A percentile compares a stretch with the other conserved stretches of the same genome.
phyloP scores from a whole-genome alignment of 2,113 vertebrate species.

The Barbus barbus region DNA sequence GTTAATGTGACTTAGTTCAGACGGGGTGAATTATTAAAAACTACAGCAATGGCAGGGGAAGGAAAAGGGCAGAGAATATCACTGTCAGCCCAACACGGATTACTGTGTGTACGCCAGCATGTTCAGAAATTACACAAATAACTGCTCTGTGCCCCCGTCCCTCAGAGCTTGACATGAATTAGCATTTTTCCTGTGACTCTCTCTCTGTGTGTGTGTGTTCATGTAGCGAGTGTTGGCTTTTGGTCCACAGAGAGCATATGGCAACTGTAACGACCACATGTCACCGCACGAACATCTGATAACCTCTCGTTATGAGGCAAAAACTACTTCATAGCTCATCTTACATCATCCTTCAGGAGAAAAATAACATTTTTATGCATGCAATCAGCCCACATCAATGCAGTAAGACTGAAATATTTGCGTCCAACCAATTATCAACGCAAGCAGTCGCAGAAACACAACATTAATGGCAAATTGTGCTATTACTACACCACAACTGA shows the following conservation, averaged over 20 bases:
- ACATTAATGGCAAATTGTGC: background rate
- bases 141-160: background rate
- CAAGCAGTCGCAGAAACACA: background rate
- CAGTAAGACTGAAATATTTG: background rate
- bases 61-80: slow-evolving; percentile 64
- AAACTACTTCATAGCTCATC: slow-evolving; percentile 21
- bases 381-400: background rate
- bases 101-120: slow-evolving; percentile 39
- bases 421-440: background rate
- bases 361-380: background rate
- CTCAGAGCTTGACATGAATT: slow-evolving; percentile 9
- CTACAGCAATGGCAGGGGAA: slow-evolving; percentile 51
- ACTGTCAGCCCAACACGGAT: slow-evolving; percentile 54
- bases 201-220: slow-evolving; percentile 25
- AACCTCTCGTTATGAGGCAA: slow-evolving; percentile 25
- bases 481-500: background rate
- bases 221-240: background rate
- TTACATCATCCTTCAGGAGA: slow-evolving; percentile 18
- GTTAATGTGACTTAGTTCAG: slow-evolving; percentile 75
- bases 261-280: slow-evolving; percentile 26
- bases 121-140: slow-evolving; percentile 23
- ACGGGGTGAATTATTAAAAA: slow-evolving; percentile 76
- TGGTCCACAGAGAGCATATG: slow-evolving; percentile 36
- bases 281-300: slow-evolving; percentile 19
- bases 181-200: background rate